Evolutionary conservation across 2,888 invertebrate species (phyloP).

Genomic region (Mechanitis messenoides): DNA sequence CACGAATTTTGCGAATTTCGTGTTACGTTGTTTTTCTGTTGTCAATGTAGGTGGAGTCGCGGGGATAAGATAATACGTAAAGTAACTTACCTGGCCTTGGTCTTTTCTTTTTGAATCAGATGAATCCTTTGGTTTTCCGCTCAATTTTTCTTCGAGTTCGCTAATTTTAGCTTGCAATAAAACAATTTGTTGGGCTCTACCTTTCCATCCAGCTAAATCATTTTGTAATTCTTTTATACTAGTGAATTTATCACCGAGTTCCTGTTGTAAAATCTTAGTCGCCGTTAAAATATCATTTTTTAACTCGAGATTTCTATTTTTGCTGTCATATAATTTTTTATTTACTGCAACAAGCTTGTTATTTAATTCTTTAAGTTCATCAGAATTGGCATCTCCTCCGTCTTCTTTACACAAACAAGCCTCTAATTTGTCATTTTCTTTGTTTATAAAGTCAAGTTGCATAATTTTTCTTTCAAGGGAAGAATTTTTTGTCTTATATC

Average conservation of each 20-base stretch:
- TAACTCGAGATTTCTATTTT: slow-evolving; percentile 81
- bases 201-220: slow-evolving; percentile 82
- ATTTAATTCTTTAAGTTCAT: slow-evolving; percentile 76
- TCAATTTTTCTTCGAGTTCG: slow-evolving; percentile 80
- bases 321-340: slow-evolving; percentile 81
- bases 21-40: too few relatives aligned
- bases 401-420: slow-evolving; percentile 66
- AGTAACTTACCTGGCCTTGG: slow-evolving; percentile 46
- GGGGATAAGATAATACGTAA: neutral
- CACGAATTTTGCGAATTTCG: too few relatives aligned
- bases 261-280: slow-evolving; percentile 84
- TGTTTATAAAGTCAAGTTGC: slow-evolving; percentile 57
- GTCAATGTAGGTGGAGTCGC: neutral
- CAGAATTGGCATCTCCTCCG: slow-evolving; percentile 53
- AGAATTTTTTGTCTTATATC: slow-evolving; percentile 76
- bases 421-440: slow-evolving; percentile 56
- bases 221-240: slow-evolving; percentile 78
- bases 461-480: slow-evolving; percentile 70
- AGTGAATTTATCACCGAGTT: slow-evolving; percentile 83
- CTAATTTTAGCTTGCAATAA: slow-evolving; percentile 80
- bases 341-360: slow-evolving; percentile 77
- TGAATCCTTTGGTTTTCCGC: slow-evolving; percentile 52
- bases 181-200: slow-evolving; percentile 85
- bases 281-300: slow-evolving; percentile 84
- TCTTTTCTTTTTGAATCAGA: slow-evolving; percentile 51